Percentiles rank a stretch among this genome's conserved stretches.
Conservation (phyloP, 2,113 vertebrate genomes). For the Mionectes macconnelli region DNA sequence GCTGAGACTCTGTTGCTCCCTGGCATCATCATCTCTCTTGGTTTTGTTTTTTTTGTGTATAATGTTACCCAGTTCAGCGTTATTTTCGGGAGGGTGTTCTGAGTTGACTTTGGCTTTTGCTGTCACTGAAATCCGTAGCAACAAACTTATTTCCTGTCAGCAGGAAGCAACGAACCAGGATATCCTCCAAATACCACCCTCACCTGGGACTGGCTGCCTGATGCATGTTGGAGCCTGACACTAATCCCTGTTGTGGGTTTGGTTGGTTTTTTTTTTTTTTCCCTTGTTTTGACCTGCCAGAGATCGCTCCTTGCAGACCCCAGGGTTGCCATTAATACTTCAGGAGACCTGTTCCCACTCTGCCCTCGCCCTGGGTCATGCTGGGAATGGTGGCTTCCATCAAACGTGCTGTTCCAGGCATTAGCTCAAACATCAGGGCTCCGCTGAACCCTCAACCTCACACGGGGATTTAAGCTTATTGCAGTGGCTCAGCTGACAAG, state of each 20-base stretch:
- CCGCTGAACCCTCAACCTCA: background rate
- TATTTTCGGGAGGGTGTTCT: background rate
- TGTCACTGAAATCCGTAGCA: constrained; percentile 51
- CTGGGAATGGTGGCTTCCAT: background rate
- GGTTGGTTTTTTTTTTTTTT: background rate
- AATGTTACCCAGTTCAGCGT: background rate
- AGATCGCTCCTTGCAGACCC: constrained; percentile 29
- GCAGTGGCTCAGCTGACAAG: background rate
- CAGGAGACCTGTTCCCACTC: background rate
- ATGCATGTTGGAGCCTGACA: constrained; percentile 33
- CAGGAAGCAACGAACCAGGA: constrained; percentile 61
- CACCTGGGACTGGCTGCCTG: background rate
- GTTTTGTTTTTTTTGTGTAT: background rate
- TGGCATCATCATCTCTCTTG: background rate
- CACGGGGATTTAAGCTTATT: background rate
- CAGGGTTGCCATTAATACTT: background rate
- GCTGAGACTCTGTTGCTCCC: background rate
- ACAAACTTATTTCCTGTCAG: constrained; percentile 44
- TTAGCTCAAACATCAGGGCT: background rate
- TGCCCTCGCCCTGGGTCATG: background rate
- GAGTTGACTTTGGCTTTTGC: constrained; percentile 22
- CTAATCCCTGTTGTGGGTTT: background rate
- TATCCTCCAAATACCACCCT: constrained; percentile 49
- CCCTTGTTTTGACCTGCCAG: background rate
- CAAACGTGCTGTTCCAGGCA: background rate